Evolutionary conservation across 2,113 vertebrate genomes (phyloP).

Genomic region (Sclerurus mexicanus): DNA sequence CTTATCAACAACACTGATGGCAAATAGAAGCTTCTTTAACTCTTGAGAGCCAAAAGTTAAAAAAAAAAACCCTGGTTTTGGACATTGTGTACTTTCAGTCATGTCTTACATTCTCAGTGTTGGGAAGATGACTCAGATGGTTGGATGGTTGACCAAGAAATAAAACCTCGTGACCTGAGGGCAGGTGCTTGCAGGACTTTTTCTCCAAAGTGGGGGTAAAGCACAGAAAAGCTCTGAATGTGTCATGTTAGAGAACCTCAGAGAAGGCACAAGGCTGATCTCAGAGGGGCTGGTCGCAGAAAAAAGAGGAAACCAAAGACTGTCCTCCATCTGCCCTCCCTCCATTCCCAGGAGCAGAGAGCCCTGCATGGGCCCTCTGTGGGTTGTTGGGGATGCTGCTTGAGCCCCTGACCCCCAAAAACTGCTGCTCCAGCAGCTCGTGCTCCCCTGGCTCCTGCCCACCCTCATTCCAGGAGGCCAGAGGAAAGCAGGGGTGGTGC

Average conservation of each 20-base stretch:
- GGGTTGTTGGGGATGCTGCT: not conserved
- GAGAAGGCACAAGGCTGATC: not conserved
- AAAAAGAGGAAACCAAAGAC: not conserved
- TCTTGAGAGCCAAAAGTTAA: not conserved
- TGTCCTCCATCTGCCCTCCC: not conserved
- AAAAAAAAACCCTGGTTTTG: not conserved
- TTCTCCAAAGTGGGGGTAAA: not conserved
- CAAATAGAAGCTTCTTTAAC: not conserved
- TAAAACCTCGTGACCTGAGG: not conserved
- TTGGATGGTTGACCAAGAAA: not conserved
- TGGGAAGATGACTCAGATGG: not conserved
- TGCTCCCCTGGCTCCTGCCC: not conserved
- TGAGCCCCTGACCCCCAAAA: not conserved
- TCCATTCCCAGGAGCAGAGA: not conserved
- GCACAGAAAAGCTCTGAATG: not conserved
- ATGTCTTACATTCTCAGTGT: not conserved
- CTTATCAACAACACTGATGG: not conserved
- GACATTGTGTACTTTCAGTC: not conserved
- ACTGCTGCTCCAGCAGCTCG: not conserved
- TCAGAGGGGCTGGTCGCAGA: not conserved
- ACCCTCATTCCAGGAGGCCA: not conserved
- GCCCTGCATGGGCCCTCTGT: rapidly evolving
- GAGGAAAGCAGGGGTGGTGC: not conserved
- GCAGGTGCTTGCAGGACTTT: not conserved
- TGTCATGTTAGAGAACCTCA: not conserved